Evolutionary conservation across 2,113 vertebrate genomes (phyloP).

Genomic region (Nansenia antarctica): DNA sequence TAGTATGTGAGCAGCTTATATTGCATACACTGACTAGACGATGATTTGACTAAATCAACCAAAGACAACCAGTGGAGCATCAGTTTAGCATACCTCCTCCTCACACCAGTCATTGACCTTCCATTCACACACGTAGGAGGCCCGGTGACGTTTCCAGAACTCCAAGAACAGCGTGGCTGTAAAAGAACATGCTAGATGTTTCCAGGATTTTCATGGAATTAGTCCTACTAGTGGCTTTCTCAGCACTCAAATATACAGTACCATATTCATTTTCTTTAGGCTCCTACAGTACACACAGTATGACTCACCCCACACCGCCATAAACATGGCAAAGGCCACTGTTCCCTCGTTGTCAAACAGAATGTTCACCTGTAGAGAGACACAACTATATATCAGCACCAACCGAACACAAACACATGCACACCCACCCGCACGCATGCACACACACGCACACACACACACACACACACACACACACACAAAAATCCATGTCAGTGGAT

Average conservation of each 20-base stretch:
- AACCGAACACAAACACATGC: not conserved
- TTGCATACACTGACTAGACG: no score
- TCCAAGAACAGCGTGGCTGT: constrained; percentile 92
- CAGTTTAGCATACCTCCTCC: constrained; percentile 81
- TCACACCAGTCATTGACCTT: constrained; percentile 87
- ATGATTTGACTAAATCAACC: no score
- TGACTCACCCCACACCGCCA: constrained; percentile 95
- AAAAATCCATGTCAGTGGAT: not conserved
- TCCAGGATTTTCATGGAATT: not conserved
- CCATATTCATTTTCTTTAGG: not conserved
- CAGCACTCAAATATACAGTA: not conserved
- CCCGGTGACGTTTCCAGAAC: constrained; percentile 87
- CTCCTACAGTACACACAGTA: not conserved
- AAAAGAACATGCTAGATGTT: not conserved
- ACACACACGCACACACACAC: constrained; percentile 1
- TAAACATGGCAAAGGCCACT: constrained; percentile 88
- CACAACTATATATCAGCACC: not conserved
- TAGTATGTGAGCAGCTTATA: no score
- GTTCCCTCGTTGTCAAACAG: constrained; percentile 93
- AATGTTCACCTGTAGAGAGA: constrained; percentile 81
- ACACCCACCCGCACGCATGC: constrained; percentile 61
- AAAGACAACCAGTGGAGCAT: not conserved
- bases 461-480: constrained; percentile 3
- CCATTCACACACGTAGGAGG: constrained; percentile 77
- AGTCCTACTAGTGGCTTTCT: not conserved